Base-by-base conservation (phyloP, 2,113 vertebrate genomes). In the Platanista minor region DNA sequence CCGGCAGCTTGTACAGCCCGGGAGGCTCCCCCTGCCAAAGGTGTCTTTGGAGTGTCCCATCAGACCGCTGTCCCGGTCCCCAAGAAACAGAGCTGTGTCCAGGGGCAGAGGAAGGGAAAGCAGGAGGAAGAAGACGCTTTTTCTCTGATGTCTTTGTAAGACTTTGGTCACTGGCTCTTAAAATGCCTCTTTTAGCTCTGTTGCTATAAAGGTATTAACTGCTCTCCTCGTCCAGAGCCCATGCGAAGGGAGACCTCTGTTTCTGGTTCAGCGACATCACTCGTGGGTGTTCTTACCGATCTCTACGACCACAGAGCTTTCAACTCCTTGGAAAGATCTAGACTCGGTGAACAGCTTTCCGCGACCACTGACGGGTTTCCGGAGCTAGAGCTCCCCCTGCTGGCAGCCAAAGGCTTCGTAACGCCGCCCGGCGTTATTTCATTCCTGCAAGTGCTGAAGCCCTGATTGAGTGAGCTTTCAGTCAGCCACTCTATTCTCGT, bases 301-400 rank as follows among this genome's bases (percentile, higher is more conserved):
- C 83, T 69, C 69, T 15, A 64, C 4, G 85, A 62, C 87, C 23
- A 1, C 36, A 43, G 13, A 39, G 59, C 2, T 74, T 72, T 25
- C 29, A 90, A 13, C 41, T 36, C 5, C 23, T 39, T 4, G 46
- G 61, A 66, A 69, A 84, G 87, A 61, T 46, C 75, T 41, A 23
- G 62, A 21, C 36, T 1, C 1, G 0, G 43, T 3, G 3, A 69
- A 69, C 2, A 15, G 94, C 69, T 41, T 66, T 66, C 39, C 3
- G 59, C 3, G 71, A 90, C 39, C 75, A 14, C 33, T 0, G 64
- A 62, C 85, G 92, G 82, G 98, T 99, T 98, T 95, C 94, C 98
- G 95, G 98, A 98, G 97, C 95, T 97, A 98, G 98, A 99, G 98
- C 98, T 98, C 98, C 98, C 98, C 98, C 99, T 99, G 98, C 98